A percentile compares a stretch with the other conserved stretches of the same genome.
Conservation (phyloP, 2,888 invertebrate species). For the Cheiracanthium punctorium region DNA sequence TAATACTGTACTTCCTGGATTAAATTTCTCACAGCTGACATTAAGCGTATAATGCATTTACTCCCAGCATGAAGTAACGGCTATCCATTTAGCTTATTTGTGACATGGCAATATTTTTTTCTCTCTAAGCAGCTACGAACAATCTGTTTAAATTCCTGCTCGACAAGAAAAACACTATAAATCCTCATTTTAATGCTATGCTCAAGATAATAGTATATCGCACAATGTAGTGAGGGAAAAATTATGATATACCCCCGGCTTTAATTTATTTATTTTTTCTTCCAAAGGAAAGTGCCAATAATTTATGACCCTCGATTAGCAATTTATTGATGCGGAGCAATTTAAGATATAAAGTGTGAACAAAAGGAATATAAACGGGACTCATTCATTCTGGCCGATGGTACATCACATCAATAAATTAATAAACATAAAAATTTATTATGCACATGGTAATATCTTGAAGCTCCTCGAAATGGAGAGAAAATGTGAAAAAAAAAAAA, state of each 20-base stretch:
- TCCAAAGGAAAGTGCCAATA: not conserved
- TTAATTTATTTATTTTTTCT: not conserved
- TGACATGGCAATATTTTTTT: not conserved
- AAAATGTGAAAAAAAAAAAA: not conserved
- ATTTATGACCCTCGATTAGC: not conserved
- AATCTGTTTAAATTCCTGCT: not conserved
- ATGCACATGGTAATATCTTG: not conserved
- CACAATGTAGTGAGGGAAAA: not conserved
- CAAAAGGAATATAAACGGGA: not conserved
- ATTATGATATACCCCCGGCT: not conserved
- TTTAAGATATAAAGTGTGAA: not conserved
- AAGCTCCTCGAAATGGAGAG: not conserved
- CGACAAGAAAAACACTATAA: not conserved
- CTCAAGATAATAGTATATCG: not conserved
- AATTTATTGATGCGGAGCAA: conserved; percentile 3
- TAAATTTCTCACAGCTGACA: too few relatives aligned
- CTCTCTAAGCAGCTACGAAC: not conserved
- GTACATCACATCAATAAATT: not conserved
- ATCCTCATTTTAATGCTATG: not conserved
- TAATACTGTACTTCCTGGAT: too few relatives aligned
- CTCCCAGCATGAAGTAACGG: too few relatives aligned
- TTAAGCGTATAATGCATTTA: too few relatives aligned
- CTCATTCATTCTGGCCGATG: not conserved
- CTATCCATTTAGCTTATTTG: not conserved
- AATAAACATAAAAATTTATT: conserved; percentile 6